Evolutionary conservation across 2,888 invertebrate species (phyloP).

Genomic region (Ischnura elegans): DNA sequence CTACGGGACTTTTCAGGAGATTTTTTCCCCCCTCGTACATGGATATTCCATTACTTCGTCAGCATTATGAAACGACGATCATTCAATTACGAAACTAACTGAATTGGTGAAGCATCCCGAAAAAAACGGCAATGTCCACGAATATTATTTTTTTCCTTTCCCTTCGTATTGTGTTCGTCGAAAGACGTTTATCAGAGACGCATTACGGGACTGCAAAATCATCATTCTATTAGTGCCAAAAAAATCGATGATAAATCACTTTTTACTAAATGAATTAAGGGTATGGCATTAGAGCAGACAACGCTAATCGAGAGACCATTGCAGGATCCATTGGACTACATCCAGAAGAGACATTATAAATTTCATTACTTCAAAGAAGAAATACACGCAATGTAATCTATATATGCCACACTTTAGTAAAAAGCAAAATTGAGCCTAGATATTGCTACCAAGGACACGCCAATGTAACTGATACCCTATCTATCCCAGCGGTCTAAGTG

Average conservation of each 20-base stretch:
- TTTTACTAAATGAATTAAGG: no score
- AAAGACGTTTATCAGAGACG: background rate
- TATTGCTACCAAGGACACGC: no score
- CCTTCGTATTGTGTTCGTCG: background rate
- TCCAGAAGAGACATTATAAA: no score
- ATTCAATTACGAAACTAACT: background rate
- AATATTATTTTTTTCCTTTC: background rate
- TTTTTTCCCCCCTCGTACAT: background rate
- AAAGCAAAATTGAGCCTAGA: no score
- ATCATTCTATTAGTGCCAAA: background rate
- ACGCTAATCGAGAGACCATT: no score
- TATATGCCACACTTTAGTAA: no score
- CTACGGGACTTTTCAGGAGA: background rate
- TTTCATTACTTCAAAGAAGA: no score
- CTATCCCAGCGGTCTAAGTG: no score
- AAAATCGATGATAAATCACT: background rate
- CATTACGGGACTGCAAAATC: background rate
- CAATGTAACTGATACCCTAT: no score
- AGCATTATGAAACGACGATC: slow-evolving; percentile 11
- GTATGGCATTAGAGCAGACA: no score
- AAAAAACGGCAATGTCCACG: background rate
- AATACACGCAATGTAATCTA: no score
- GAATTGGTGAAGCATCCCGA: background rate
- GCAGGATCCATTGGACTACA: no score
- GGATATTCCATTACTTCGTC: slow-evolving; percentile 20